These are phyloP conservation scores for Cyclura pinguis DNA, from an alignment of 2,797 vertebrate genomes.

Conservation along the genomic window DNA sequence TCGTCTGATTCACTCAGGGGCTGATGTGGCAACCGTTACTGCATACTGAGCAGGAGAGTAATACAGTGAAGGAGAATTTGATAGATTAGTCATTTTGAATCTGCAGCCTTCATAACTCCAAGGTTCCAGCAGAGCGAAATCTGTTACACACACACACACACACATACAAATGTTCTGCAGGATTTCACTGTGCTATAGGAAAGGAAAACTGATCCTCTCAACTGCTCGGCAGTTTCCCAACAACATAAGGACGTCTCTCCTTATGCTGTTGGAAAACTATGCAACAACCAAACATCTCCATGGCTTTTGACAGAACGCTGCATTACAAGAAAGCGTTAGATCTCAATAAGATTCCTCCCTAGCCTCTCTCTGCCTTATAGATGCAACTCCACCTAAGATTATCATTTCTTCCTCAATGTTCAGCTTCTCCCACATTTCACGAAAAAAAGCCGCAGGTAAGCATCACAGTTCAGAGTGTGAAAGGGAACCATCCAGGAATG, in stretches of 20 bases:
- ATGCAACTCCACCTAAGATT: conserved; percentile 27
- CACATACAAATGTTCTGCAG: neutral
- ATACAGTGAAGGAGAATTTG: conserved; percentile 16
- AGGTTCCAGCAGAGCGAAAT: conserved; percentile 38
- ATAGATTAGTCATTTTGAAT: conserved; percentile 40
- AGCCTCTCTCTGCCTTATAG: neutral
- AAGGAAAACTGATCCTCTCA: neutral
- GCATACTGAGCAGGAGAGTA: conserved; percentile 39
- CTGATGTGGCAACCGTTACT: conserved; percentile 25
- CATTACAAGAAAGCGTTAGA: conserved; percentile 45
- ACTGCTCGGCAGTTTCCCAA: neutral
- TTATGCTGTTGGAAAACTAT: neutral
- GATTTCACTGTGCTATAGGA: neutral
- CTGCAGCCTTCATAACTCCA: neutral
- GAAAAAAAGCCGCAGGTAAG: conserved; percentile 36
- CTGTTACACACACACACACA: neutral
- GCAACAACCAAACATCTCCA: neutral
- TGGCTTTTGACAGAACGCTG: conserved; percentile 23
- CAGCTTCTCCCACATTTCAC: conserved; percentile 46
- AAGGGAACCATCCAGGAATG: conserved; percentile 67
- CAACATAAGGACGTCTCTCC: neutral
- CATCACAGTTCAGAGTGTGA: conserved; percentile 49
- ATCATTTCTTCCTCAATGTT: conserved; percentile 61
- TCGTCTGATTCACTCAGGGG: conserved; percentile 2
- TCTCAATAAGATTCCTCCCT: conserved; percentile 52